These are phyloP conservation scores for Hypotaenidia philippensis DNA, from an alignment of 2,797 vertebrate genomes.

Conservation along the genomic window DNA sequence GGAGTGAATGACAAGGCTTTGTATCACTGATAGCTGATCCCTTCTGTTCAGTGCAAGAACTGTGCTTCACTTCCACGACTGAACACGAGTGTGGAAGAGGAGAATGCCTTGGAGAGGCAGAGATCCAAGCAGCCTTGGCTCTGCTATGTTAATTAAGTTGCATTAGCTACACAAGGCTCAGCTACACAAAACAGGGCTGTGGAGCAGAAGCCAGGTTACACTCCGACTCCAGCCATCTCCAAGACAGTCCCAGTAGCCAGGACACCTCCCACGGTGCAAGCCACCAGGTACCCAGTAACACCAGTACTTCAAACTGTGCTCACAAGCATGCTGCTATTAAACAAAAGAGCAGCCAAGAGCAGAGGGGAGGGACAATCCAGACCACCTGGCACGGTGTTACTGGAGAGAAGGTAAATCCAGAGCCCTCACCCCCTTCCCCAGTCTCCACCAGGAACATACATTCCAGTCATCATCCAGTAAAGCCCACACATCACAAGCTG, in stretches of 20 bases:
- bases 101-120: not conserved
- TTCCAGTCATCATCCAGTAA: not conserved
- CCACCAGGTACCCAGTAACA: not conserved
- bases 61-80: not conserved
- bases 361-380: not conserved
- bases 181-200: not conserved
- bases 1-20: constrained; percentile 17
- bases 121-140: not conserved
- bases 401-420: not conserved
- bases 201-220: not conserved
- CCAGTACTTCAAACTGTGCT: not conserved
- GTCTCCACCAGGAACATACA: rapidly evolving
- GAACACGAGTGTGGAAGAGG: not conserved
- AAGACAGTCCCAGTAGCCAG: not conserved
- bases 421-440: not conserved
- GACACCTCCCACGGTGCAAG: not conserved
- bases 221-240: not conserved
- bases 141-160: not conserved
- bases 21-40: not conserved
- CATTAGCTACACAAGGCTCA: not conserved
- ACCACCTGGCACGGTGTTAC: not conserved
- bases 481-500: not conserved
- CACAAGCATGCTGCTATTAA: not conserved
- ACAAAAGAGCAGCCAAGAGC: not conserved
- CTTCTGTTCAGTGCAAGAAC: not conserved